Percentiles rank a stretch among this genome's conserved stretches.
These are phyloP conservation scores for Stramonita haemastoma DNA, from an alignment of 2,888 invertebrate species.

Conservation along the genomic window DNA sequence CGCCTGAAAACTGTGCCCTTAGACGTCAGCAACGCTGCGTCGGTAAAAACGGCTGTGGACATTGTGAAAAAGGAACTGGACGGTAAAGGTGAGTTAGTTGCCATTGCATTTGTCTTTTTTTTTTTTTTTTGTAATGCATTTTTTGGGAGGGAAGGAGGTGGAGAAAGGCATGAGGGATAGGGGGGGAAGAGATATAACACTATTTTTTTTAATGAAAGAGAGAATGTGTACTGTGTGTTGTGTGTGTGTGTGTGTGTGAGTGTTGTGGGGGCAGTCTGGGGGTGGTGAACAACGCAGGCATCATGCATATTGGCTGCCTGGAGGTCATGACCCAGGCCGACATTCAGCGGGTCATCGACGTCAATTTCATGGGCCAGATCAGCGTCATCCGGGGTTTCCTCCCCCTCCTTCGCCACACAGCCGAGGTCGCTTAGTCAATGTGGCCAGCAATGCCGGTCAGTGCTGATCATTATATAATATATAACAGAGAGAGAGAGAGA, in stretches of 20 bases:
- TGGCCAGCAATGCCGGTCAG: conserved; percentile 69
- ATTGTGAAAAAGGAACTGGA: conserved; percentile 54
- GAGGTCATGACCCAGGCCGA: conserved; percentile 67
- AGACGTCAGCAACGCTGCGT: conserved; percentile 62
- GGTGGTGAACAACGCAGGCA: conserved; percentile 72
- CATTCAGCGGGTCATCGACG: conserved; percentile 63
- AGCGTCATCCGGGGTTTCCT: conserved; percentile 66
- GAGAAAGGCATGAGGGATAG: too few species aligned
- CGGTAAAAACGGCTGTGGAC: conserved; percentile 56
- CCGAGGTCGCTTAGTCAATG: conserved; percentile 67
- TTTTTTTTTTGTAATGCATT: neutral
- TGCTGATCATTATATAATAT: too few species aligned
- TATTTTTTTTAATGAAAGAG: too few species aligned
- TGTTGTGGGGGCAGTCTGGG: conserved; percentile 48
- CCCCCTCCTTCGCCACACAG: conserved; percentile 61
- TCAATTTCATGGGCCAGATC: conserved; percentile 69
- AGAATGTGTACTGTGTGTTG: too few species aligned
- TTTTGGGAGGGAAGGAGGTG: too few species aligned
- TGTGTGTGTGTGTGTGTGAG: too few species aligned
- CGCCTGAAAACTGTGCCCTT: conserved; percentile 62
- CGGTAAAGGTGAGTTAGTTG: conserved; percentile 54
- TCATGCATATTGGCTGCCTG: conserved; percentile 65
- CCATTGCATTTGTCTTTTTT: neutral
- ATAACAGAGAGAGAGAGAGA: too few species aligned
- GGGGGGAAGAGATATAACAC: too few species aligned